Evolutionary conservation across 2,888 invertebrate species (phyloP), one percentile per base, ranked within the genome.

Genomic region (Emmelina monodactyla): DNA sequence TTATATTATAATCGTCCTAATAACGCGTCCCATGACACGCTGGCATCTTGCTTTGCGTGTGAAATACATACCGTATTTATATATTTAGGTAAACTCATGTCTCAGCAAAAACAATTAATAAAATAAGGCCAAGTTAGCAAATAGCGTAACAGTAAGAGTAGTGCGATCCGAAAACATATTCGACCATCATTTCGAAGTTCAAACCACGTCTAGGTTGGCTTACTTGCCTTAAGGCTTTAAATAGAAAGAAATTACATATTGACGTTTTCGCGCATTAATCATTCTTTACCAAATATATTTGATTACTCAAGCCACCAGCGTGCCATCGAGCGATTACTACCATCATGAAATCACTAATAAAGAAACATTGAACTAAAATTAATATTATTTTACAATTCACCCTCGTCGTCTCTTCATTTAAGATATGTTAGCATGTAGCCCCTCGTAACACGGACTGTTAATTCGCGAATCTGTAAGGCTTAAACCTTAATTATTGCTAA

Each of bases 1-100:
- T 79, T 78, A 79, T 79, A 78, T 78, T 71, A 76, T 65, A 69
- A 78, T 78, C 78, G 78, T 75, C 78, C 78, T 58, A 60, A 50
- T 44, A 46, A 55, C 66, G 54, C 68, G 54, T 51, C n/a, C 39
- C 39, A 42, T 66, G 67, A 53, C 75, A 73, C 75, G 73, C 70
- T 65, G 34, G 46, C 62, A 49, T 49, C 46, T 45, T 33, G 11
- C 4, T 4, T 25, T 25, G 25, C 25, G 25, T 25, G n/a, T n/a
- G n/a, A n/a, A n/a, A n/a, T n/a, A n/a, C n/a, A n/a, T n/a, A n/a
- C n/a, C n/a, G n/a, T n/a, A n/a, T n/a, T n/a, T n/a, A n/a, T n/a
- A n/a, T n/a, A n/a, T n/a, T n/a, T n/a, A n/a, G n/a, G n/a, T n/a
- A n/a, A n/a, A n/a, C n/a, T n/a, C n/a, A n/a, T n/a, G n/a, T n/a